Evolutionary conservation across 2,113 vertebrate species (phyloP).

Genomic region (Grammatotria lemairii): DNA sequence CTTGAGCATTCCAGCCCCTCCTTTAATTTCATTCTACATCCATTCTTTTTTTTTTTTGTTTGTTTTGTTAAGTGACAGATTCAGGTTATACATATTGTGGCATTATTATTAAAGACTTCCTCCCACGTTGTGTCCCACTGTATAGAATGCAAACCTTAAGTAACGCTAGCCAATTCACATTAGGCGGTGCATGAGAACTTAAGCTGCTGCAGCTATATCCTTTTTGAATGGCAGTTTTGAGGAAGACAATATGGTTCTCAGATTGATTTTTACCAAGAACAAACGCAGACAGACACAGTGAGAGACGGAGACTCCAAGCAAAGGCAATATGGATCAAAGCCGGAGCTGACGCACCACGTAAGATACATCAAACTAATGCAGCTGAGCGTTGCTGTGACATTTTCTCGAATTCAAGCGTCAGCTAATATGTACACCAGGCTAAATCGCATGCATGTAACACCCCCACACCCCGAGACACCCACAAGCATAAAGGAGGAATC

Average conservation of each 20-base stretch:
- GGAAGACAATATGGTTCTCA: constrained; percentile 28
- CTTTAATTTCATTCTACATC: neutral
- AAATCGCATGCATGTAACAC: neutral
- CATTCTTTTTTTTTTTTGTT: constrained; percentile 36
- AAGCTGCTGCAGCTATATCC: constrained; percentile 28
- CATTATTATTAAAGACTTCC: constrained; percentile 44
- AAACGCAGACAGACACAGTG: constrained; percentile 21
- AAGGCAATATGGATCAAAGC: constrained; percentile 22
- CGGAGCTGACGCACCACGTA: neutral
- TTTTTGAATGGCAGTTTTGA: constrained; percentile 16
- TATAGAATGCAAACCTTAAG: constrained; percentile 41
- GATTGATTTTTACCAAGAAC: constrained; percentile 50
- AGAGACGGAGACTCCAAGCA: neutral
- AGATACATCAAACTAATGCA: constrained; percentile 13
- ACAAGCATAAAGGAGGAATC: neutral
- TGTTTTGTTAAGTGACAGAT: constrained; percentile 43
- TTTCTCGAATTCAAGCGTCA: neutral
- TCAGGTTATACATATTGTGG: constrained; percentile 58
- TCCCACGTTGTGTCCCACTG: constrained; percentile 1
- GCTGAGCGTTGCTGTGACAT: neutral
- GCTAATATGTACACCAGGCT: neutral
- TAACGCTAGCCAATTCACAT: constrained; percentile 34
- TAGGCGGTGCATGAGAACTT: constrained; percentile 45
- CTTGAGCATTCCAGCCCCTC: neutral
- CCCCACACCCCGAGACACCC: neutral